These are phyloP conservation scores for Bedellia somnulentella DNA, from an alignment of 2,888 invertebrate species.

Conservation along the genomic window DNA sequence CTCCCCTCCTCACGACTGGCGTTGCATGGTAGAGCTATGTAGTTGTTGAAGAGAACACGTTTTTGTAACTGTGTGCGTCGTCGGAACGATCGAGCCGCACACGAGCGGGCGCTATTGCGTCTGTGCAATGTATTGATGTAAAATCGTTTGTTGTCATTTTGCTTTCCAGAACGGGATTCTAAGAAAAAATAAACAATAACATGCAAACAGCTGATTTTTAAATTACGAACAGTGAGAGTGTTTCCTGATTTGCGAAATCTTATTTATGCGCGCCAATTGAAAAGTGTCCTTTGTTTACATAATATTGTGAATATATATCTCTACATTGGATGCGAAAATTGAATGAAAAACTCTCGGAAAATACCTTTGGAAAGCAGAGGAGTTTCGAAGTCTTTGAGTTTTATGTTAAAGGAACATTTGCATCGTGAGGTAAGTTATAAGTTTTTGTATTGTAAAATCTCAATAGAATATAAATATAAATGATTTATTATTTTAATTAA, in stretches of 20 bases:
- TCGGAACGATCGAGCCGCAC: constrained; percentile 12
- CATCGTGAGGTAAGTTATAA: too few relatives aligned
- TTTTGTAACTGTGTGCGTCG: constrained; percentile 12
- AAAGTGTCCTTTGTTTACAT: constrained; percentile 13
- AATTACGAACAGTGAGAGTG: constrained; percentile 1
- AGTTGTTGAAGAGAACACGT: constrained; percentile 30
- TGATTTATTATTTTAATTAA: too few relatives aligned
- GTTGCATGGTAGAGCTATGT: too few relatives aligned
- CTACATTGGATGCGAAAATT: too few relatives aligned
- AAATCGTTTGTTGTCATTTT: constrained; percentile 47
- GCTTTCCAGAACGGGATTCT: constrained; percentile 35
- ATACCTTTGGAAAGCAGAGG: too few relatives aligned
- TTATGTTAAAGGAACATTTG: too few relatives aligned
- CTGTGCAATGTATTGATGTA: constrained; percentile 48
- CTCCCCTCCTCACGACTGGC: constrained; percentile 31
- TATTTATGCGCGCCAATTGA: constrained; percentile 11
- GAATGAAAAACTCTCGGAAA: too few relatives aligned
- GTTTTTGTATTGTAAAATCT: too few relatives aligned
- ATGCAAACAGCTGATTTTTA: constrained; percentile 41
- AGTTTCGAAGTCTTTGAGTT: too few relatives aligned
- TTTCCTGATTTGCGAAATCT: too few relatives aligned
- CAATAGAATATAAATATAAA: too few relatives aligned
- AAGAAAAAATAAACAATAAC: constrained; percentile 22
- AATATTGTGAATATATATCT: too few relatives aligned
- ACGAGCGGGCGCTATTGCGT: constrained; percentile 30